These are phyloP conservation scores for Teleiodes luculella DNA, from an alignment of 2,888 invertebrate species.

Conservation along the genomic window DNA sequence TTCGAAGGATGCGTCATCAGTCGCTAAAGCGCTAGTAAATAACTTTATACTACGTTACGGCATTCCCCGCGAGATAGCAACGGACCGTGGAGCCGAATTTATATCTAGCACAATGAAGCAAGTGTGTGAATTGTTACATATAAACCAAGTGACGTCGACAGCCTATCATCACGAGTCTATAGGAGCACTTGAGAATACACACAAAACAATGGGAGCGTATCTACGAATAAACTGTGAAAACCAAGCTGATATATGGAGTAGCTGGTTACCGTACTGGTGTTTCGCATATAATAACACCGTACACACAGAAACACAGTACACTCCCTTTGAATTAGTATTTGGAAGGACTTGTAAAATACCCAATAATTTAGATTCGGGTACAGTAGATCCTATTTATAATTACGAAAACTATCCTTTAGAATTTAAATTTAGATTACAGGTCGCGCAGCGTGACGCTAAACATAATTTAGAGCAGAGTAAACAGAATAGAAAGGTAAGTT, in stretches of 20 bases:
- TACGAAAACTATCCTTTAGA: conserved; percentile 14
- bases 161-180: conserved; percentile 23
- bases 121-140: conserved; percentile 23
- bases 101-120: conserved; percentile 18
- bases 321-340: neutral
- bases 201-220: too few species aligned
- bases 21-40: neutral
- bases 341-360: neutral
- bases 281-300: neutral
- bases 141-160: conserved; percentile 21
- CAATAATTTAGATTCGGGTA: neutral
- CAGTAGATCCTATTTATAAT: neutral
- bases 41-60: conserved; percentile 4
- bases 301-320: neutral
- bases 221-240: too few species aligned
- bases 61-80: conserved; percentile 19
- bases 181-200: conserved; percentile 18
- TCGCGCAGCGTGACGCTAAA: conserved; percentile 18
- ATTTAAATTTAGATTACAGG: conserved; percentile 24
- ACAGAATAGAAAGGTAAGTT: conserved; percentile 16
- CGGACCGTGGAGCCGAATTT: conserved; percentile 23
- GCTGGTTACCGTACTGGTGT: neutral
- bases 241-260: too few species aligned
- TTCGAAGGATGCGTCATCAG: neutral
- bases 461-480: conserved; percentile 18